Percentiles rank a stretch among this genome's conserved stretches.
phyloP scores from a whole-genome alignment of 2,888 invertebrate genomes.

The Gonocerus acuteangulatus region DNA sequence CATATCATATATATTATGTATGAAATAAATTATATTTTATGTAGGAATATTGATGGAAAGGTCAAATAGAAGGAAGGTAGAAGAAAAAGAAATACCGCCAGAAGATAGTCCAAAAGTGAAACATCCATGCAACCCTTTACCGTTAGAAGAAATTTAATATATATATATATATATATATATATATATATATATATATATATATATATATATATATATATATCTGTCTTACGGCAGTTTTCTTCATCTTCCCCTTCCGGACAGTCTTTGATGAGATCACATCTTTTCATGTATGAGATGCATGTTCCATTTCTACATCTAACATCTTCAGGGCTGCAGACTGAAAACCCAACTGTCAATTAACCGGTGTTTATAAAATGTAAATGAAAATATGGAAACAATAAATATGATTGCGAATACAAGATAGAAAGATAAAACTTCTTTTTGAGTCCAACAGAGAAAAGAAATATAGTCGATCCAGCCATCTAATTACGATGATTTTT shows the following conservation, averaged over 20 bases:
- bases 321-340: slow-evolving; percentile 42
- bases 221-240: slow-evolving; percentile 41
- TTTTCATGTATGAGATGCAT: slow-evolving; percentile 60
- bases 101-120: no score
- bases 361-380: neutral
- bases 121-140: no score
- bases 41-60: no score
- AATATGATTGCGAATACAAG: neutral
- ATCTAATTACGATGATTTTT: no score
- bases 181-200: no score
- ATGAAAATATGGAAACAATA: neutral
- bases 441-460: neutral
- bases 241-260: slow-evolving; percentile 49
- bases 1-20: no score
- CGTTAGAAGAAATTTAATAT: no score
- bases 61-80: no score
- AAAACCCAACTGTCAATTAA: neutral
- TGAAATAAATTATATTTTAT: no score
- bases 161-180: no score
- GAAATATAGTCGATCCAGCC: neutral
- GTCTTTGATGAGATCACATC: slow-evolving; percentile 67
- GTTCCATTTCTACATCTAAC: slow-evolving; percentile 67
- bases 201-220: no score
- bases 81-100: no score
- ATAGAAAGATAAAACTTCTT: neutral